These are phyloP conservation scores for Syngnathus rostellatus DNA, from an alignment of 2,797 vertebrate genomes.

Conservation along the genomic window DNA sequence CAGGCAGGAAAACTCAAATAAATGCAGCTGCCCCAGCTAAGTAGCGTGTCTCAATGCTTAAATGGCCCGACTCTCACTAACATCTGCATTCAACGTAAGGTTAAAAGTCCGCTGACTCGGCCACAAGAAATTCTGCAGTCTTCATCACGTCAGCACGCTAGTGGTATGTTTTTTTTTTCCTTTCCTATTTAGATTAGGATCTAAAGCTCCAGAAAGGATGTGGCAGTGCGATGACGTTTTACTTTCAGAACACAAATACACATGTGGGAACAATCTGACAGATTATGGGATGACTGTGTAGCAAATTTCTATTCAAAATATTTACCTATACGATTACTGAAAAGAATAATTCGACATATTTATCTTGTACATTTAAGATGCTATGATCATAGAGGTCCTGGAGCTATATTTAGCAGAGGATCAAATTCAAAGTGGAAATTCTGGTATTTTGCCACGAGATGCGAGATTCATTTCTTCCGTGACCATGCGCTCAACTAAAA, in stretches of 20 bases:
- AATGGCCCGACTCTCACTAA: conserved; percentile 22
- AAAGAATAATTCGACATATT: conserved; percentile 11
- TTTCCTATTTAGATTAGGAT: conserved; percentile 2
- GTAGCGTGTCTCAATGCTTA: conserved; percentile 13
- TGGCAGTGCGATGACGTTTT: conserved; percentile 14
- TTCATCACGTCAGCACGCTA: neutral
- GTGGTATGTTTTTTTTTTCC: neutral
- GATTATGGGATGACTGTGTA: conserved; percentile 4
- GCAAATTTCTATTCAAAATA: neutral
- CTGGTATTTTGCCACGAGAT: too few relatives aligned
- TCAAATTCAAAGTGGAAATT: too few relatives aligned
- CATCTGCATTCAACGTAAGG: conserved; percentile 16
- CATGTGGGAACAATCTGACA: neutral
- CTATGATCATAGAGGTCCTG: too few relatives aligned
- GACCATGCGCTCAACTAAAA: too few relatives aligned
- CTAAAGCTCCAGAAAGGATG: conserved; percentile 4
- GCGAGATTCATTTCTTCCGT: too few relatives aligned
- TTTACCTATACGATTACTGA: conserved; percentile 1
- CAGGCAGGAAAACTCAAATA: conserved; percentile 40
- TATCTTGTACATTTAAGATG: neutral
- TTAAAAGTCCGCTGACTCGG: conserved; percentile 11
- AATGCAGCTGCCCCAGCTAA: conserved; percentile 20
- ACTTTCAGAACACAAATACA: conserved; percentile 7
- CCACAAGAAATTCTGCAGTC: conserved; percentile 8
- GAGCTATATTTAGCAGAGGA: too few relatives aligned